These are phyloP conservation scores for Arbacia lixula DNA, from an alignment of 53 echinoderm and acorn worm genomes.

Conservation along the genomic window DNA sequence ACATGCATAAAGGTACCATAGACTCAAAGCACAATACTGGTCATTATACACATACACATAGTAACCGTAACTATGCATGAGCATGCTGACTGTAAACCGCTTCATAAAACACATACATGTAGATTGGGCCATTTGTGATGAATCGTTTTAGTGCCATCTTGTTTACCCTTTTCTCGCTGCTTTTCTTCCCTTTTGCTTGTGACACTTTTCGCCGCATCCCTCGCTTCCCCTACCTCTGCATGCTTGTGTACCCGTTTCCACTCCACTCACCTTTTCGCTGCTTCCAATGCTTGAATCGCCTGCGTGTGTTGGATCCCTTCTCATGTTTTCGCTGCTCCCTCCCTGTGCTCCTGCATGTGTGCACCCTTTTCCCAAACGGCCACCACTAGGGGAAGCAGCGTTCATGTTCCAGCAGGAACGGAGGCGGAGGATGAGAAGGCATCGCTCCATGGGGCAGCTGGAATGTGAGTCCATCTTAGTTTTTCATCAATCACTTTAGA, in stretches of 20 bases:
- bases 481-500: too few species aligned
- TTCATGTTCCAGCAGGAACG: conserved; percentile 57
- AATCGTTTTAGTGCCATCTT: conserved; percentile 25
- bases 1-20: too few species aligned
- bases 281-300: neutral
- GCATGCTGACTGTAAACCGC: conserved; percentile 19
- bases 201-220: too few species aligned
- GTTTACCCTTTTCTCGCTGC: neutral
- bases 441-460: conserved; percentile 53
- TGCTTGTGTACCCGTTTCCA: neutral
- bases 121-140: conserved; percentile 26
- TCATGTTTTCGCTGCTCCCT: conserved; percentile 41
- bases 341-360: neutral
- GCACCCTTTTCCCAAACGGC: conserved; percentile 10
- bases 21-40: too few species aligned
- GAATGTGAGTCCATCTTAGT: conserved; percentile 76
- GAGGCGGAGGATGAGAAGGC: conserved; percentile 40
- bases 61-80: conserved; percentile 30
- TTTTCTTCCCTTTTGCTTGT: neutral
- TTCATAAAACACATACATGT: neutral
- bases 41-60: too few species aligned
- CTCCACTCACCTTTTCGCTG: neutral
- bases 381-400: conserved; percentile 45
- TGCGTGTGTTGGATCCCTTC: neutral
- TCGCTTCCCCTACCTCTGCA: too few species aligned